Evolutionary conservation across 1,140 invertebrate species (phyloP).

Genomic region (Drosophila sulfurigaster): DNA sequence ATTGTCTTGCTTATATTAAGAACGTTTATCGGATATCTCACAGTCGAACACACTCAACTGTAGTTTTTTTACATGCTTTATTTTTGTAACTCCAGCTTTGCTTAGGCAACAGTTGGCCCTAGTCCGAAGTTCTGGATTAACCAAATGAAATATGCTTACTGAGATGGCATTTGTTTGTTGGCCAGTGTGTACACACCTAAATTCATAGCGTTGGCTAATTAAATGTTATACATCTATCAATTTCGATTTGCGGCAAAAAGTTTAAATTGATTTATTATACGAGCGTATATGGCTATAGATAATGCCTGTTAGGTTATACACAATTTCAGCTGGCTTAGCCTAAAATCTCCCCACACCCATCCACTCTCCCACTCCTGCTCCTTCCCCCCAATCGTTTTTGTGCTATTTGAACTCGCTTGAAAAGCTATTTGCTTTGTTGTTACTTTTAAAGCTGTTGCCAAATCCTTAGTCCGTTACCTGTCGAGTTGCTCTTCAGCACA

Average conservation of each 20-base stretch:
- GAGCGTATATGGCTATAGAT: background rate
- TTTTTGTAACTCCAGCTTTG: background rate
- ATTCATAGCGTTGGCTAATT: background rate
- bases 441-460: constrained; percentile 39
- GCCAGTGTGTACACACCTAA: constrained; percentile 6
- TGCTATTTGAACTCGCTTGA: background rate
- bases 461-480: constrained; percentile 31
- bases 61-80: too few relatives aligned
- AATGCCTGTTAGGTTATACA: constrained; percentile 27
- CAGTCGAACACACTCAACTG: too few relatives aligned
- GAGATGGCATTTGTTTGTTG: background rate
- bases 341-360: background rate
- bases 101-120: constrained; percentile 37
- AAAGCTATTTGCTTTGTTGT: constrained; percentile 38
- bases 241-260: background rate
- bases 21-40: too few relatives aligned
- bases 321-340: constrained; percentile 23
- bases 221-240: background rate
- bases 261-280: background rate
- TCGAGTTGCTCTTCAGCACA: constrained; percentile 30
- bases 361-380: background rate
- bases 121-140: constrained; percentile 3
- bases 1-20: too few relatives aligned
- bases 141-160: constrained; percentile 22
- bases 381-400: background rate